phyloP scores from a whole-genome alignment of 2,797 vertebrate genomes.

The Delichon dasypus region DNA sequence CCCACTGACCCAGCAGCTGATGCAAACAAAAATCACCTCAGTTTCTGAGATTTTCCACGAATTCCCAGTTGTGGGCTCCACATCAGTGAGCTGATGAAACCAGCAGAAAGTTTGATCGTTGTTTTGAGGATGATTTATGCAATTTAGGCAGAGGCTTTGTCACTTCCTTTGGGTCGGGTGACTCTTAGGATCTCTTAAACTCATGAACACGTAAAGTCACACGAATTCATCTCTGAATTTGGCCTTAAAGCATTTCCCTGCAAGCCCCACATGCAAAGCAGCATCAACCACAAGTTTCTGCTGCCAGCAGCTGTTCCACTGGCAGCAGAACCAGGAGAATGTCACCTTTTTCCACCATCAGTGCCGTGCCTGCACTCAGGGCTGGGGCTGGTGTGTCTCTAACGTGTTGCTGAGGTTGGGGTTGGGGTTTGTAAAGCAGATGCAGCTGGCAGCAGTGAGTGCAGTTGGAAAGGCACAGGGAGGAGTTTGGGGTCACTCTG shows the following conservation, averaged over 20 bases:
- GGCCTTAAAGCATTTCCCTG: background rate
- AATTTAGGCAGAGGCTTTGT: background rate
- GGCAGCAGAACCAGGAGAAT: background rate
- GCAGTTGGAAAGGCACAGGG: background rate
- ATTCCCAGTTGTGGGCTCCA: background rate
- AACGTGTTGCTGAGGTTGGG: background rate
- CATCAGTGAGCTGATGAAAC: background rate
- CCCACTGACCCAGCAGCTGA: background rate
- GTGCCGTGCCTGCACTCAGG: background rate
- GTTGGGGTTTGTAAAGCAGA: background rate
- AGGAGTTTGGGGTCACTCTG: background rate
- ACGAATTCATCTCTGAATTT: background rate
- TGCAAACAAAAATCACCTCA: background rate
- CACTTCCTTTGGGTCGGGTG: background rate
- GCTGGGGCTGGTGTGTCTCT: background rate
- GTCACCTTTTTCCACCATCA: constrained; percentile 57
- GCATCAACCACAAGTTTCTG: accelerated
- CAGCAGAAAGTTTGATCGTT: background rate
- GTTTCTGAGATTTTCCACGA: background rate
- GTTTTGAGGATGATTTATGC: background rate
- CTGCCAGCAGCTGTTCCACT: background rate
- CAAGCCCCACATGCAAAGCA: background rate
- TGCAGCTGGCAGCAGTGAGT: constrained; percentile 20
- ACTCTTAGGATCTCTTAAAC: background rate
- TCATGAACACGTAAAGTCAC: accelerated